Evolutionary conservation across 2,113 vertebrate genomes (phyloP).

Genomic region (Acinonyx jubatus): DNA sequence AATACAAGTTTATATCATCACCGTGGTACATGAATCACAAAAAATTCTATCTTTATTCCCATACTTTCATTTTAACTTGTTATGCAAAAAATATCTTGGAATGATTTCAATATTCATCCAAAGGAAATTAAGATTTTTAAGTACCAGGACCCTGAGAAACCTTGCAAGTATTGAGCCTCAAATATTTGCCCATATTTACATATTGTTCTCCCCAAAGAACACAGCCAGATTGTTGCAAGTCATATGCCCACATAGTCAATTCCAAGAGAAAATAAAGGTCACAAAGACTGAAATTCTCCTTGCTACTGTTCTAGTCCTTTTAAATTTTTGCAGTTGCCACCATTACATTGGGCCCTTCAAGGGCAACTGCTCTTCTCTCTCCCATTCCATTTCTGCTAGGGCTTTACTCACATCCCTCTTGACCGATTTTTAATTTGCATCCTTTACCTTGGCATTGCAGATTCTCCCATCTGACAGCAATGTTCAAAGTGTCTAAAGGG

Average conservation of each 20-base stretch:
- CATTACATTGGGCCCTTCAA: not conserved
- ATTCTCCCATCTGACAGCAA: not conserved
- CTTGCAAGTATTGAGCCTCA: not conserved
- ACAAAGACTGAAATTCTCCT: not conserved
- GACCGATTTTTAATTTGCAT: not conserved
- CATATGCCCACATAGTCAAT: not conserved
- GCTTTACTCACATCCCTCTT: not conserved
- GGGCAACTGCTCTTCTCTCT: not conserved
- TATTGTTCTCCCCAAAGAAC: not conserved
- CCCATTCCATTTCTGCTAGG: not conserved
- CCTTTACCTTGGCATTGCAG: not conserved
- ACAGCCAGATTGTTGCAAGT: not conserved
- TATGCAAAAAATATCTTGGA: slow-evolving; percentile 17
- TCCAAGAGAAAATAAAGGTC: not conserved
- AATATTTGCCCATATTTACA: slow-evolving; percentile 16
- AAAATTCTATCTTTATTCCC: slow-evolving; percentile 7
- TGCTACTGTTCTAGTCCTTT: not conserved
- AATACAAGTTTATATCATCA: not conserved
- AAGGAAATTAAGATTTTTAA: not conserved
- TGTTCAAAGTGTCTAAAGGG: not conserved
- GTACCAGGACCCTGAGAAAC: not conserved
- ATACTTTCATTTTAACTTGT: not conserved
- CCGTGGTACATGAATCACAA: not conserved
- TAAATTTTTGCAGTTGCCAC: not conserved
- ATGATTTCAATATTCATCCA: not conserved